Conservation (phyloP, 2,888 invertebrate species). For the Leptopterna dolabrata region DNA sequence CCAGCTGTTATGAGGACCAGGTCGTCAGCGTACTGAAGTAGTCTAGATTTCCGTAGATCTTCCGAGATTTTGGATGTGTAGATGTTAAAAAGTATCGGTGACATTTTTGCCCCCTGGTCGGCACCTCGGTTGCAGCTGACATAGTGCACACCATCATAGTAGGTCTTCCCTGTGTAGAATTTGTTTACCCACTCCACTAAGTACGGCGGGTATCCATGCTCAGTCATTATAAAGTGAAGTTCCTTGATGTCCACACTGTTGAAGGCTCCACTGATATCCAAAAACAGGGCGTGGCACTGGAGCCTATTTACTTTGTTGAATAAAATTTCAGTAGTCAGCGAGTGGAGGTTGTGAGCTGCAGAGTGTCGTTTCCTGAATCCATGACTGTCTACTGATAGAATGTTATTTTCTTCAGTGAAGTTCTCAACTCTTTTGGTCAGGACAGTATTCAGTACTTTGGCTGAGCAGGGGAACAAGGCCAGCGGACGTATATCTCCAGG, state of each 20-base stretch:
- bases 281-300: background rate
- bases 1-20: background rate
- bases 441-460: background rate
- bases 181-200: background rate
- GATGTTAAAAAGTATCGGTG: background rate
- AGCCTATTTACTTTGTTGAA: background rate
- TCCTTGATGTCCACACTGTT: background rate
- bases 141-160: background rate
- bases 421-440: background rate
- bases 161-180: background rate
- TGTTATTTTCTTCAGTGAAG: background rate
- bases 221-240: background rate
- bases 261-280: background rate
- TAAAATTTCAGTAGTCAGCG: background rate
- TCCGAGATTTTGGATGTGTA: background rate
- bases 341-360: background rate
- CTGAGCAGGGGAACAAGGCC: background rate
- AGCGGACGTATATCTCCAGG: background rate
- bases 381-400: background rate
- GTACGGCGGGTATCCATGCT: background rate
- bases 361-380: background rate
- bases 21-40: background rate
- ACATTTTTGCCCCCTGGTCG: background rate
- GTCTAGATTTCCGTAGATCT: background rate
- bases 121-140: background rate